These are phyloP conservation scores for Julus scandinavius DNA, from an alignment of 2,888 invertebrate species.

Conservation along the genomic window DNA sequence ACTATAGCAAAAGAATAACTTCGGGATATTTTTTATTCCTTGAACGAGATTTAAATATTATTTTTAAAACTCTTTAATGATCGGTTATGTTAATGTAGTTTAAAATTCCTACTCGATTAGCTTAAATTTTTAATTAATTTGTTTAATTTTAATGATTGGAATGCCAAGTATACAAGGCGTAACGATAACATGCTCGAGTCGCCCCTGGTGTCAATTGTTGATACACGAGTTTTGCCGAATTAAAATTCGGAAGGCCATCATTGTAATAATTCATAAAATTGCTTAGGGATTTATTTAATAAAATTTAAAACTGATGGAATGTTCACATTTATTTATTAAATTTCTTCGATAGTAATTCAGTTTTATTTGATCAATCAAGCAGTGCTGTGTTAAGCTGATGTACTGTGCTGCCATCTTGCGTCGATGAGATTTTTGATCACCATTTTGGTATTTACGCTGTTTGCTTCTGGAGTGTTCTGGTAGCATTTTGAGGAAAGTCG, in stretches of 20 bases:
- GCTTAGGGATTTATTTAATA: too few species aligned
- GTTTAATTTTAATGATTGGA: too few species aligned
- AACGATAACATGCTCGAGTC: too few species aligned
- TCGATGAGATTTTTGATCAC: background rate
- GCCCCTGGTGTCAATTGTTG: background rate
- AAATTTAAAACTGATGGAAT: background rate
- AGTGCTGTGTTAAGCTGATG: background rate
- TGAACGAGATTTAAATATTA: too few species aligned
- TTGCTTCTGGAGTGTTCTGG: constrained; percentile 1
- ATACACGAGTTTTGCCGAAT: background rate
- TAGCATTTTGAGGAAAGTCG: background rate
- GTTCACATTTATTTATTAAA: background rate
- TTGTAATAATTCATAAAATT: too few species aligned
- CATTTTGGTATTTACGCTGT: constrained; percentile 34
- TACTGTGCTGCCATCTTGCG: background rate
- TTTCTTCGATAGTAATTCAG: background rate
- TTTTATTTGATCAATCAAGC: background rate
- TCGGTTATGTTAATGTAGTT: too few species aligned
- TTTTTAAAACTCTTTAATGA: too few species aligned
- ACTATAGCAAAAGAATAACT: too few species aligned
- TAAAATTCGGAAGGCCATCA: background rate
- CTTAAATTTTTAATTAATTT: too few species aligned
- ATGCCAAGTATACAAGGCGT: too few species aligned
- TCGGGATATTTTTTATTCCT: too few species aligned
- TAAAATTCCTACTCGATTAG: too few species aligned